A percentile compares a stretch with the other conserved stretches of the same genome.
These are phyloP conservation scores for Nematopogon swammerdamellus DNA, from an alignment of 2,888 invertebrate genomes.

Conservation along the genomic window DNA sequence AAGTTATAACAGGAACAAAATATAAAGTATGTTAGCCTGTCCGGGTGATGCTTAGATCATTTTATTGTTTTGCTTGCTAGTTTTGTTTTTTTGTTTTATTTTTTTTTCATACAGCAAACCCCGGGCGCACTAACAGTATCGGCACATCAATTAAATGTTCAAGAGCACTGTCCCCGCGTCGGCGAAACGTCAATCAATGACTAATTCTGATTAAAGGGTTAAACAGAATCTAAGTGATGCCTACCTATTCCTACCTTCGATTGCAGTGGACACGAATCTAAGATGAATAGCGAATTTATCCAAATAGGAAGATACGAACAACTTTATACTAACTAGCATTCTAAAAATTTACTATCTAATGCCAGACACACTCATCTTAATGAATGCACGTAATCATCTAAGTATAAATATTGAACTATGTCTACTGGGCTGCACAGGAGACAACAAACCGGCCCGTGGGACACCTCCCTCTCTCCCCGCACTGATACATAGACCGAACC, in stretches of 20 bases:
- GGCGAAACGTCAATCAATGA: no score
- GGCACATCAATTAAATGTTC: no score
- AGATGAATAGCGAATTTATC: slow-evolving; percentile 16
- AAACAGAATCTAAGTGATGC: background rate
- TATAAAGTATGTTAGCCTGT: no score
- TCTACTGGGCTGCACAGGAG: slow-evolving; percentile 29
- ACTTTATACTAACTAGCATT: slow-evolving; percentile 55
- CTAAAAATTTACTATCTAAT: slow-evolving; percentile 56
- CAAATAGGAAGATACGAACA: slow-evolving; percentile 23
- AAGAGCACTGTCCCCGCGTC: no score
- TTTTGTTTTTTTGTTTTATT: no score
- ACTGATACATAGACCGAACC: no score
- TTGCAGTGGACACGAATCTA: background rate
- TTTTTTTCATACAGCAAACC: no score
- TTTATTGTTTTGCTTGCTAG: no score
- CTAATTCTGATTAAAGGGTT: background rate
- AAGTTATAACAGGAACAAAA: no score
- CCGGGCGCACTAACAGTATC: no score
- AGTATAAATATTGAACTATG: slow-evolving; percentile 46
- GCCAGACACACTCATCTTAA: slow-evolving; percentile 39
- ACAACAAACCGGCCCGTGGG: slow-evolving; percentile 23
- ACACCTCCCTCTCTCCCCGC: no score
- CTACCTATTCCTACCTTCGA: background rate
- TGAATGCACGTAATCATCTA: slow-evolving; percentile 49
- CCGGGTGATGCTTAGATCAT: no score